Evolutionary conservation across 2,113 vertebrate species (phyloP).

Genomic region (Bucco capensis): DNA sequence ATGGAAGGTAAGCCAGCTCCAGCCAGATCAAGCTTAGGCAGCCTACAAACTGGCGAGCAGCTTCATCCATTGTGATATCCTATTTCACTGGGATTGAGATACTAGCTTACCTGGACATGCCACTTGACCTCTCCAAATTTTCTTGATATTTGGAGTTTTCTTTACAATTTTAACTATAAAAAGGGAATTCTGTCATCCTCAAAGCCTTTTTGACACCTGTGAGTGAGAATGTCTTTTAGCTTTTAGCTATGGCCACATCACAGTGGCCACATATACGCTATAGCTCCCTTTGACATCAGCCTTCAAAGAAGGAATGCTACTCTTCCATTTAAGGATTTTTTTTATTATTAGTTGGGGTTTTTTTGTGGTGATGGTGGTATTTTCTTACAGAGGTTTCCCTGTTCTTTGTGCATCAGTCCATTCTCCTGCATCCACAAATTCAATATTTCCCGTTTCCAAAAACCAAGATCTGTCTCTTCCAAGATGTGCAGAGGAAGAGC

Average conservation of each 20-base stretch:
- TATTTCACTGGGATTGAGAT: background rate
- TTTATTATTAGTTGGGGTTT: background rate
- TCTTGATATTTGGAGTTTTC: too few species aligned
- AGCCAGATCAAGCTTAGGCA: background rate
- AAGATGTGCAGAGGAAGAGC: background rate
- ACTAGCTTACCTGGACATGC: rapidly evolving
- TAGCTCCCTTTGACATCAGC: background rate
- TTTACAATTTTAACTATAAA: background rate
- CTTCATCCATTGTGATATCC: background rate
- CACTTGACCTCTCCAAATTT: background rate
- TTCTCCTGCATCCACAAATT: background rate
- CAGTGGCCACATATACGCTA: rapidly evolving
- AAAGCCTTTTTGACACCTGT: background rate
- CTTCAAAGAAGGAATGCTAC: background rate
- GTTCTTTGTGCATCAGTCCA: background rate
- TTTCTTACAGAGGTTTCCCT: background rate
- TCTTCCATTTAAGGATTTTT: background rate
- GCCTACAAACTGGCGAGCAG: background rate
- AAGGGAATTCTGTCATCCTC: background rate
- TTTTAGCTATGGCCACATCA: background rate
- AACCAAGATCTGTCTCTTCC: background rate
- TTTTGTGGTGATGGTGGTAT: background rate
- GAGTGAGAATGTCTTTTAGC: background rate
- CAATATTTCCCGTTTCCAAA: background rate
- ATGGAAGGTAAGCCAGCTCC: background rate